These are phyloP conservation scores for Altica lythri DNA, from an alignment of 2,888 invertebrate genomes.

Conservation along the genomic window DNA sequence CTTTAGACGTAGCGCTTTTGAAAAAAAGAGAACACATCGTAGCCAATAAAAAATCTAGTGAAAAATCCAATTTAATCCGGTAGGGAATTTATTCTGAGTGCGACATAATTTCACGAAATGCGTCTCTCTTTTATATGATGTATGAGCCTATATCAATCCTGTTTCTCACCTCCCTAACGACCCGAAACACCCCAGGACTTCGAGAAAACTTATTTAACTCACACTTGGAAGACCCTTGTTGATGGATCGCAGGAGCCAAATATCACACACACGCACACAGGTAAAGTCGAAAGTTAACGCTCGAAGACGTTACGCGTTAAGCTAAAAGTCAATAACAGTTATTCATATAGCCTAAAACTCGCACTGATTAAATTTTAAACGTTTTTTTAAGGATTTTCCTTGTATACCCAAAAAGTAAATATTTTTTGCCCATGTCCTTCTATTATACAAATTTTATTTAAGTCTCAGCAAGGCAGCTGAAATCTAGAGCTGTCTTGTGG, in stretches of 20 bases:
- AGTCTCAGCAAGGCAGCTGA: no score
- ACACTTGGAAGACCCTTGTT: conserved; percentile 29
- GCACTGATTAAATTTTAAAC: no score
- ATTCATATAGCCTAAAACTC: no score
- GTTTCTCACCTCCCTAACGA: conserved; percentile 36
- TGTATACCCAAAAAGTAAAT: no score
- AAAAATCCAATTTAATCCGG: conserved; percentile 30
- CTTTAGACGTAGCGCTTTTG: not conserved
- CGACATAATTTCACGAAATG: conserved; percentile 24
- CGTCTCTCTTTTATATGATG: conserved; percentile 34
- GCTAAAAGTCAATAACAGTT: no score
- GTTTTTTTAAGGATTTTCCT: no score
- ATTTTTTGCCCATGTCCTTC: no score
- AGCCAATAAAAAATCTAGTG: conserved; percentile 27
- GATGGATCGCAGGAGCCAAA: conserved; percentile 32
- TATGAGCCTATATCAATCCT: conserved; percentile 39
- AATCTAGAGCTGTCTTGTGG: no score
- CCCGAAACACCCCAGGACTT: conserved; percentile 34
- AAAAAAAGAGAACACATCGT: conserved; percentile 17
- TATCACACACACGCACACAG: conserved; percentile 26
- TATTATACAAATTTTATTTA: no score
- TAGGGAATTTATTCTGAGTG: conserved; percentile 24
- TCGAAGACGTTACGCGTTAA: conserved; percentile 1
- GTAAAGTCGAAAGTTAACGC: conserved; percentile 22
- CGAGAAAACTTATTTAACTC: conserved; percentile 34